Percentiles rank a stretch among this genome's conserved stretches.
Evolutionary conservation across 2,797 vertebrate species (phyloP).

Genomic region (Hypotaenidia philippensis): DNA sequence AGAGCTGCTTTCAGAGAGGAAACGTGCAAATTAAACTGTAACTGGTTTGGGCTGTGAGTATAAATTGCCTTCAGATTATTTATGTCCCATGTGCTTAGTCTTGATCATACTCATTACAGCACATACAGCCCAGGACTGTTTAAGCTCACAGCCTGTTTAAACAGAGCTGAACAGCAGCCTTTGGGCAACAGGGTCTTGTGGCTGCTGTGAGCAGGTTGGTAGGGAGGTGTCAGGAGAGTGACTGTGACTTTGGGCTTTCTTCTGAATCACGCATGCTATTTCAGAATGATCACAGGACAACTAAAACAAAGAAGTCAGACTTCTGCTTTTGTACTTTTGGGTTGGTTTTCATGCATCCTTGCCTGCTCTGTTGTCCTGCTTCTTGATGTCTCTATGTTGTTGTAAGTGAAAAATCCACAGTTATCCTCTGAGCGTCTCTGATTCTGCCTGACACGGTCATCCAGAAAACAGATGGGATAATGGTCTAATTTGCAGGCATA

Average conservation of each 20-base stretch:
- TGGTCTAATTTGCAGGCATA: neutral
- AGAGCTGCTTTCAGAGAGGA: neutral
- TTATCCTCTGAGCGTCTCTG: neutral
- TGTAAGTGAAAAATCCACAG: neutral
- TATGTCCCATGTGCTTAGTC: neutral
- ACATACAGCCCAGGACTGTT: neutral
- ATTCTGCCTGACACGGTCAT: neutral
- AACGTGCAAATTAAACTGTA: conserved; percentile 14
- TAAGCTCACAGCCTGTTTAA: neutral
- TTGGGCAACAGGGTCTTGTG: neutral
- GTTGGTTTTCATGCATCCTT: conserved; percentile 12
- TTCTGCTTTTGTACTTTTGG: neutral
- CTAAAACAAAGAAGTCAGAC: neutral
- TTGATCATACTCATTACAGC: neutral
- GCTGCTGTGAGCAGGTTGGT: neutral
- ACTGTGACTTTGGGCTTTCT: neutral
- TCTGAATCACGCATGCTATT: conserved; percentile 7
- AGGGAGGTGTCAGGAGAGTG: neutral
- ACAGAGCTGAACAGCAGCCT: neutral
- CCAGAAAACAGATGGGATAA: neutral
- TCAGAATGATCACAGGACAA: neutral
- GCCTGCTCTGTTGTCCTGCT: neutral
- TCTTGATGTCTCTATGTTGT: neutral
- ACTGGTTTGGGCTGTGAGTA: neutral
- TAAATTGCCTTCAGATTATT: conserved; percentile 25